Percentiles rank a stretch among this genome's conserved stretches.
These are phyloP conservation scores for Drosophila hydei DNA, from an alignment of 1,140 invertebrate species.

Conservation along the genomic window DNA sequence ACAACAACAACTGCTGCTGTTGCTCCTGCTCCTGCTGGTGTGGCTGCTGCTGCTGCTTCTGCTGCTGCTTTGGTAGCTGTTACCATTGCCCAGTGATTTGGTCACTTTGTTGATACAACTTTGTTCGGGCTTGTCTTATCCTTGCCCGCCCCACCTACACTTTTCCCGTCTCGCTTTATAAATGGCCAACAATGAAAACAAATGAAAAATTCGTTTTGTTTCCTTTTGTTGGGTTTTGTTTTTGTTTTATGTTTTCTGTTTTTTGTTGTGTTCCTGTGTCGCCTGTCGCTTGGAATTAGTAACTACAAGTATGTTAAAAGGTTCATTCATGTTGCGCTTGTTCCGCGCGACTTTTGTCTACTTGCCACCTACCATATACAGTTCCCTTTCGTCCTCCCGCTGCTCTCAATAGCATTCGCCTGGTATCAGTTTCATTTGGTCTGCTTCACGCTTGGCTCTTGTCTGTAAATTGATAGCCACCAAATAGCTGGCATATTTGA, in stretches of 20 bases:
- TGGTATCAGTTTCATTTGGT: conserved; percentile 67
- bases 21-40: neutral
- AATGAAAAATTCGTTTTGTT: conserved; percentile 74
- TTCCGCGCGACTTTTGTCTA: conserved; percentile 72
- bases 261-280: conserved; percentile 42
- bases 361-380: conserved; percentile 44
- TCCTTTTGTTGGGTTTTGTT: conserved; percentile 42
- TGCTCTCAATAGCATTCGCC: conserved; percentile 23
- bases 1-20: conserved; percentile 57
- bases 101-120: conserved; percentile 72
- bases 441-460: conserved; percentile 70
- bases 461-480: conserved; percentile 73
- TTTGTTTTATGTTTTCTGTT: neutral
- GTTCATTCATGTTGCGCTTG: conserved; percentile 79
- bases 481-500: conserved; percentile 75
- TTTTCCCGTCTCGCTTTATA: conserved; percentile 3
- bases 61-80: conserved; percentile 62
- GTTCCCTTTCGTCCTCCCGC: conserved; percentile 10
- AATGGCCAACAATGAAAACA: conserved; percentile 63
- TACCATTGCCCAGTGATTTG: conserved; percentile 62
- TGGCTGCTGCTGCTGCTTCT: neutral
- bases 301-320: conserved; percentile 82
- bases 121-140: conserved; percentile 56
- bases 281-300: conserved; percentile 79
- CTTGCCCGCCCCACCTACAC: neutral